Evolutionary conservation across 2,797 vertebrate species (phyloP).

Genomic region (Mormyrus proboscirostris): DNA sequence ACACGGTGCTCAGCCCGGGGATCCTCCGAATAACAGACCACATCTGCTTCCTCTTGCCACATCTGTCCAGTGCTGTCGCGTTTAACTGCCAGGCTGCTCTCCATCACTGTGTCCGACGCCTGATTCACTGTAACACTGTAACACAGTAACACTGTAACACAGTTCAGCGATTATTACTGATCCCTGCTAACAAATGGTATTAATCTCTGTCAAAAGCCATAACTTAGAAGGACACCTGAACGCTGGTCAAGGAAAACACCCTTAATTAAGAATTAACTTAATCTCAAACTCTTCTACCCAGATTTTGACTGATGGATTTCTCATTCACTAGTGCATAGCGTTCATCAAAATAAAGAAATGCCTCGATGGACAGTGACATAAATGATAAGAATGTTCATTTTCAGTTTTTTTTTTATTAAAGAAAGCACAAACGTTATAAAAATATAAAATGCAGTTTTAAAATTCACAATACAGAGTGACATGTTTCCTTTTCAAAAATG

Average conservation of each 20-base stretch:
- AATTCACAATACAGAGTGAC: slow-evolving; percentile 20
- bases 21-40: neutral
- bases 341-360: neutral
- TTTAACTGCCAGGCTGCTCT: neutral
- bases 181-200: neutral
- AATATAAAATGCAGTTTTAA: slow-evolving; percentile 23
- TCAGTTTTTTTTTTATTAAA: slow-evolving; percentile 21
- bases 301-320: neutral
- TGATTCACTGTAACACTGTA: neutral
- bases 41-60: neutral
- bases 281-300: neutral
- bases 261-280: neutral
- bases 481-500: neutral
- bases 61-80: neutral
- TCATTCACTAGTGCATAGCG: neutral
- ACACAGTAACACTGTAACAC: neutral
- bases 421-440: slow-evolving; percentile 19
- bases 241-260: neutral
- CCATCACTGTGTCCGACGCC: neutral
- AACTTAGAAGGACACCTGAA: neutral
- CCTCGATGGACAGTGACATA: neutral
- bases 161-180: neutral
- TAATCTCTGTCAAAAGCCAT: neutral
- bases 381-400: neutral
- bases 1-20: neutral